Percentiles rank a stretch among this genome's conserved stretches.
Conservation (phyloP, 2,888 invertebrate genomes). For the Stenoptilia bipunctidactyla region DNA sequence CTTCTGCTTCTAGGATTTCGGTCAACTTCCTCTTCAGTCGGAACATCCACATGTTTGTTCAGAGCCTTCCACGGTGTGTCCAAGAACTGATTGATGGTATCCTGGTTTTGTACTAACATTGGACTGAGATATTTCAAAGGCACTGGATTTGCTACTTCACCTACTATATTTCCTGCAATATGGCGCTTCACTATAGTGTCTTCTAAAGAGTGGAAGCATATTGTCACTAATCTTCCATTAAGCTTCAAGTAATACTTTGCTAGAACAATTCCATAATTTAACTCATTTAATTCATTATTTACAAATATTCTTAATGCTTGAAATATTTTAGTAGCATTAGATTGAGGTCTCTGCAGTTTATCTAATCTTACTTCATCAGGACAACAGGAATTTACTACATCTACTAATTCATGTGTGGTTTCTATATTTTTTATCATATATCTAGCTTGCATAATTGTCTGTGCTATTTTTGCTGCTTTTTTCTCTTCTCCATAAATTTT, state of each 20-base stretch:
- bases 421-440: slow-evolving; percentile 80
- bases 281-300: slow-evolving; percentile 95
- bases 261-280: slow-evolving; percentile 87
- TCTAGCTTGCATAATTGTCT: slow-evolving; percentile 87
- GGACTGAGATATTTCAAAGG: slow-evolving; percentile 80
- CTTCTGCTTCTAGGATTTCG: slow-evolving; percentile 89
- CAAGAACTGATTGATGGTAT: slow-evolving; percentile 73
- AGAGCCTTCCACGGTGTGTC: slow-evolving; percentile 82
- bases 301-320: slow-evolving; percentile 95
- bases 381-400: slow-evolving; percentile 76
- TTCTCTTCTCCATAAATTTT: slow-evolving; percentile 94
- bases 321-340: slow-evolving; percentile 93
- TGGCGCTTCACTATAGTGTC: slow-evolving; percentile 94
- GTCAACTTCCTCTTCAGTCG: slow-evolving; percentile 79
- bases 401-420: slow-evolving; percentile 87
- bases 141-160: slow-evolving; percentile 78
- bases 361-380: slow-evolving; percentile 73
- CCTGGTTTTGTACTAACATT: slow-evolving; percentile 68
- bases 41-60: slow-evolving; percentile 84
- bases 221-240: slow-evolving; percentile 82
- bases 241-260: slow-evolving; percentile 83
- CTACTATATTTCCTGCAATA: slow-evolving; percentile 80
- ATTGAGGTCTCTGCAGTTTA: slow-evolving; percentile 80
- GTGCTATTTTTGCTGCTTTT: slow-evolving; percentile 86
- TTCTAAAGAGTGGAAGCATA: slow-evolving; percentile 94